Conservation (phyloP, 2,797 vertebrate species). For the Nannoperca australis region DNA sequence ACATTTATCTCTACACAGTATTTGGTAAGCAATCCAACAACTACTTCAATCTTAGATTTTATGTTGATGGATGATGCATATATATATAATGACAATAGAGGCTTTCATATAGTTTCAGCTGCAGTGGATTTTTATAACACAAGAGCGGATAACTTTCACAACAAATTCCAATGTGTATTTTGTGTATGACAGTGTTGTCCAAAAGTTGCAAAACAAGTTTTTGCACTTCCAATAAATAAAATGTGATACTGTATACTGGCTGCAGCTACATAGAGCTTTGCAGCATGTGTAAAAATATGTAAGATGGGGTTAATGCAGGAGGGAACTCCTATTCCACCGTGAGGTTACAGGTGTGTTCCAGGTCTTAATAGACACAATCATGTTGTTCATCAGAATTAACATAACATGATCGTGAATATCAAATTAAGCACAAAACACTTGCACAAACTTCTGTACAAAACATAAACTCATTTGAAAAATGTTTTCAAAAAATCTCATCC, state of each 20-base stretch:
- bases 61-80: constrained; percentile 49
- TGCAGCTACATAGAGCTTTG: constrained; percentile 42
- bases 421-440: constrained; percentile 84
- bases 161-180: constrained; percentile 31
- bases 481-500: constrained; percentile 81
- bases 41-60: constrained; percentile 50
- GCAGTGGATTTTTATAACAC: constrained; percentile 44
- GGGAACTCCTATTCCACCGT: constrained; percentile 81
- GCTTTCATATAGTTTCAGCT: constrained; percentile 46
- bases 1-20: constrained; percentile 63
- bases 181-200: constrained; percentile 43
- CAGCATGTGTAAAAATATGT: constrained; percentile 41
- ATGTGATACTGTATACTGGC: constrained; percentile 30
- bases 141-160: constrained; percentile 20
- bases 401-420: constrained; percentile 78
- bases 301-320: constrained; percentile 78
- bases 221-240: constrained; percentile 63
- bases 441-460: constrained; percentile 86
- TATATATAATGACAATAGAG: constrained; percentile 35
- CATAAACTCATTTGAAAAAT: constrained; percentile 70
- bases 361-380: constrained; percentile 83
- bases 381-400: constrained; percentile 75
- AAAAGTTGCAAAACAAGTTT: constrained; percentile 41
- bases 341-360: constrained; percentile 87
- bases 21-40: constrained; percentile 70